Conservation (phyloP, 2,113 vertebrate species). For the Pelusios castaneus region DNA sequence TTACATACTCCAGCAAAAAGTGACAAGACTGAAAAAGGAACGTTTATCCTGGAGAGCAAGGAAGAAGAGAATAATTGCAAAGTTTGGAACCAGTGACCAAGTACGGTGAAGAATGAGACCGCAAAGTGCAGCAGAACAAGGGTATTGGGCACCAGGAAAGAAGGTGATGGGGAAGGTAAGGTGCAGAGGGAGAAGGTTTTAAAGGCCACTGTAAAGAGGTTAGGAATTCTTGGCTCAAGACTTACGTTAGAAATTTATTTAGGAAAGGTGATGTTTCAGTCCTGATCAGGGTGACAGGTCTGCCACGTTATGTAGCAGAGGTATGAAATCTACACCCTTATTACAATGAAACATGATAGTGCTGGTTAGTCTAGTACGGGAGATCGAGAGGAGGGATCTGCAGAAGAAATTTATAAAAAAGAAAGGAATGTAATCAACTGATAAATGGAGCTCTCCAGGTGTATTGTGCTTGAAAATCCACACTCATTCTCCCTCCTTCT, state of each 20-base stretch:
- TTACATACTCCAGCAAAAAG: neutral
- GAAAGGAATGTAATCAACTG: neutral
- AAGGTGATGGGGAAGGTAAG: constrained; percentile 5
- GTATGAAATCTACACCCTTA: neutral
- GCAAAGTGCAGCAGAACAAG: neutral
- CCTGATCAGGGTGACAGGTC: neutral
- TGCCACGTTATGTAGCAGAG: neutral
- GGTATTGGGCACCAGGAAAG: neutral
- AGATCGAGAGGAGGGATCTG: no score
- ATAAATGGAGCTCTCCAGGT: neutral
- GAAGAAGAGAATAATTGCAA: neutral
- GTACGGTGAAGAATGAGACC: constrained; percentile 1
- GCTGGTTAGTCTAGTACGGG: neutral
- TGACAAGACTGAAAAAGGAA: neutral
- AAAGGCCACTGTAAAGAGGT: constrained; percentile 7
- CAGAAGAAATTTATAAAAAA: neutral
- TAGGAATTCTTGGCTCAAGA: neutral
- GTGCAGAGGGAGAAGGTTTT: neutral
- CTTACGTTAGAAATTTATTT: neutral
- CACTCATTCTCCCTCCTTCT: neutral
- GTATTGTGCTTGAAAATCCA: neutral
- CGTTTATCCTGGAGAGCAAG: rapidly evolving
- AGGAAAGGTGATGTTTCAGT: neutral
- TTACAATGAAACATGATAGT: neutral
- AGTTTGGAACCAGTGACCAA: neutral